Evolutionary conservation across 2,888 invertebrate genomes (phyloP), one percentile per base, ranked within the genome.

Genomic region (Drosophila neonasuta): DNA sequence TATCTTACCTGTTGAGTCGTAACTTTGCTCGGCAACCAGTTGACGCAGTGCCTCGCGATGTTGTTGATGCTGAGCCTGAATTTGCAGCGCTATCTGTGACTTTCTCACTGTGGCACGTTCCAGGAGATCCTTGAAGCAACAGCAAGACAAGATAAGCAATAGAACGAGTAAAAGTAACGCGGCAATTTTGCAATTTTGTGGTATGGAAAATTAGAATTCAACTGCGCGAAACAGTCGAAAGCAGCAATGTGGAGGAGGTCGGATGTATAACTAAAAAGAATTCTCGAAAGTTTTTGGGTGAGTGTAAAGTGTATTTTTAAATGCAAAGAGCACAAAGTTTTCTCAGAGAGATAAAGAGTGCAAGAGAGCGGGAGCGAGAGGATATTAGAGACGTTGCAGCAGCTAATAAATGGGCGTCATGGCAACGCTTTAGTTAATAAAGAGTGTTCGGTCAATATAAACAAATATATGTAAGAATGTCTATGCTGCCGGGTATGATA

Each of bases 91-190:
- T 13, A 79, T 54, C 34, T 52, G 48, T 55, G 74, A 15, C 41
- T 71, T 64, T 13, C 70, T 41, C 55, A 50, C 30, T 51, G 65
- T 67, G 50, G 80, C 77, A 24, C 79, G 79, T 29, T 83, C 81
- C 54, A 90, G 76, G 66, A 89, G 81, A 73, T 90, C 90, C 90
- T 90, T 90, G 9, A 79, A 72, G 70, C 70, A 75, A 66, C 69
- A 80, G 69, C 73, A 80, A 65, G 68, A 55, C 32, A 82, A 66
- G 63, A 71, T 76, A 60, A 79, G 32, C 48, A 80, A 45, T 34
- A 85, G 51, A 46, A 62, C 42, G 15, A 72, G 41, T 20, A 68
- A n/a, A 36, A 82, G 57, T 59, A 82, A 34, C 20, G 60, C 71
- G 39, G 63, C 66, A 85, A 86, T 84, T 63, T 74, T 80, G 68